Evolutionary conservation across 2,113 vertebrate species (phyloP).

Genomic region (Esox niger): DNA sequence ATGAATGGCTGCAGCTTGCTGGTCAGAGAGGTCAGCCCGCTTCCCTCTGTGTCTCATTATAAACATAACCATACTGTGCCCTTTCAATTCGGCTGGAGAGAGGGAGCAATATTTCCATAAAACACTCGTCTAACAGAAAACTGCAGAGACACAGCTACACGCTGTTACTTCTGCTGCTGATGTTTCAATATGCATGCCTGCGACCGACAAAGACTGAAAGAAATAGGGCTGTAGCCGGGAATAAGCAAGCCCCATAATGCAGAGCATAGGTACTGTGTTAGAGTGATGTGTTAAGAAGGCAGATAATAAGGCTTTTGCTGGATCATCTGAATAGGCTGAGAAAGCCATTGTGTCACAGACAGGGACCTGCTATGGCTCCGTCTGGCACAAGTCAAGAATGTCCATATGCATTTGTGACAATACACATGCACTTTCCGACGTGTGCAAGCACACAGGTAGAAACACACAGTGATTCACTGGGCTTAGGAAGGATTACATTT

Average conservation of each 20-base stretch:
- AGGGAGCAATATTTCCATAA: conserved; percentile 39
- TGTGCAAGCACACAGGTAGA: background rate
- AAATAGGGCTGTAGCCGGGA: too few species aligned
- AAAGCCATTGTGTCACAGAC: too few species aligned
- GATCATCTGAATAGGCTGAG: too few species aligned
- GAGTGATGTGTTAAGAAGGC: too few species aligned
- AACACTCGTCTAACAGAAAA: conserved; percentile 28
- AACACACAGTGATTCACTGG: conserved; percentile 2
- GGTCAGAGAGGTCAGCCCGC: conserved; percentile 45
- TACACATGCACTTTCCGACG: background rate
- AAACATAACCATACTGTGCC: conserved; percentile 43
- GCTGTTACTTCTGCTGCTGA: too few species aligned
- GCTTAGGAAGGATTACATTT: conserved; percentile 19
- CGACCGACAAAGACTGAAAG: too few species aligned
- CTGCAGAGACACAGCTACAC: too few species aligned
- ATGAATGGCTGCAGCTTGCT: conserved; percentile 45
- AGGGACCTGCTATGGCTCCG: background rate
- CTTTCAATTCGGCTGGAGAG: conserved; percentile 30
- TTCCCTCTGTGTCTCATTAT: conserved; percentile 54
- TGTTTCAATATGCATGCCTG: too few species aligned
- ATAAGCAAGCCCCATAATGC: too few species aligned
- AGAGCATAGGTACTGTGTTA: too few species aligned
- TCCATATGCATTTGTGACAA: background rate
- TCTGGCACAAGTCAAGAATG: background rate
- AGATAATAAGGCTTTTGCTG: too few species aligned